Evolutionary conservation across 2,113 vertebrate species (phyloP).

Genomic region (Petrocephalus microphthalmus): DNA sequence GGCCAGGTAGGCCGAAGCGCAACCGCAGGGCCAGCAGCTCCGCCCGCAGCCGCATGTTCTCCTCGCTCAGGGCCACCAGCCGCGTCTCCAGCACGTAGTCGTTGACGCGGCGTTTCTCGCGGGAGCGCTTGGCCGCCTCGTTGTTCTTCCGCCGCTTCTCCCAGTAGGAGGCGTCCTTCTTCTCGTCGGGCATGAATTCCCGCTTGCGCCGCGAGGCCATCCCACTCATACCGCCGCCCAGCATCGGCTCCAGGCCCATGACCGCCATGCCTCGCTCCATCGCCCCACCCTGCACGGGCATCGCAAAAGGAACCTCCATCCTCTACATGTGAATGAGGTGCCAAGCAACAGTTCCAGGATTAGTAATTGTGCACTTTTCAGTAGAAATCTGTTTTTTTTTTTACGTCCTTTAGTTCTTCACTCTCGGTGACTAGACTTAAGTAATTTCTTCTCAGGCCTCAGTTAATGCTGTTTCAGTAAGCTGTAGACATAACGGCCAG

Average conservation of each 20-base stretch:
- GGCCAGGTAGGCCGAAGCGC: conserved; percentile 59
- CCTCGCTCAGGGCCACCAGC: conserved; percentile 66
- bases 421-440: background rate
- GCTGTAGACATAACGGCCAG: background rate
- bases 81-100: conserved; percentile 72
- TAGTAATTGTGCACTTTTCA: background rate
- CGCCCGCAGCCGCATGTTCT: conserved; percentile 68
- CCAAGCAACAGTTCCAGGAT: background rate
- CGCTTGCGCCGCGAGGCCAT: conserved; percentile 59
- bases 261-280: background rate
- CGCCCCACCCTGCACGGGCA: conserved; percentile 10
- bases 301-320: conserved; percentile 46
- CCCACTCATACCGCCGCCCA: conserved; percentile 24
- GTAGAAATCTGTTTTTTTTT: background rate
- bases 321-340: background rate
- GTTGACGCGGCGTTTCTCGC: conserved; percentile 72
- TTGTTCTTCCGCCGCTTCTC: conserved; percentile 86
- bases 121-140: conserved; percentile 79
- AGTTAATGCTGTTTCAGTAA: background rate
- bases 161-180: conserved; percentile 85
- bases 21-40: conserved; percentile 73
- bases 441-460: background rate
- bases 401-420: background rate
- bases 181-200: conserved; percentile 79
- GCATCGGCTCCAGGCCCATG: conserved; percentile 22